These are phyloP conservation scores for Hyperopisus bebe DNA, from an alignment of 2,113 vertebrate genomes.

Conservation along the genomic window DNA sequence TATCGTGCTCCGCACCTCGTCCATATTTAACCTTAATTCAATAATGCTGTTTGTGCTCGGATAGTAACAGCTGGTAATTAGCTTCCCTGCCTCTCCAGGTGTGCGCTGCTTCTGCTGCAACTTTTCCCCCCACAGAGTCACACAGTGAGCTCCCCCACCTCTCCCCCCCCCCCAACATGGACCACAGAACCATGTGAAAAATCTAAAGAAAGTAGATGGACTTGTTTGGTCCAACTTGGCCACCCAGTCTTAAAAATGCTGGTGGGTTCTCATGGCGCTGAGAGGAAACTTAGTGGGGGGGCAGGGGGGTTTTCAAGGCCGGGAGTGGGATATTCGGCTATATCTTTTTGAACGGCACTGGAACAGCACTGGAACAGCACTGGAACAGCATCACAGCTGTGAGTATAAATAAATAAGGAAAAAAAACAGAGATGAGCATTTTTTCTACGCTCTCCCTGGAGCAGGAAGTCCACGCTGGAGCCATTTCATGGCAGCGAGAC, in stretches of 20 bases:
- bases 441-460: not conserved
- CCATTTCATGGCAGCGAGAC: not conserved
- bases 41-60: slow-evolving; percentile 46
- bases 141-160: not conserved
- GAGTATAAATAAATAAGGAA: not conserved
- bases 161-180: not conserved
- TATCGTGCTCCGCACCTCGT: slow-evolving; percentile 41
- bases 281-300: not conserved
- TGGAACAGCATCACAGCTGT: not conserved
- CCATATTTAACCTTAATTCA: slow-evolving; percentile 52
- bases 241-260: not conserved
- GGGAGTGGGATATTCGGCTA: not conserved
- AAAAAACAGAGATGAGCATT: not conserved
- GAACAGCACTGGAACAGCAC: not conserved
- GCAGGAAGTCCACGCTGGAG: not conserved
- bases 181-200: not conserved
- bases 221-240: not conserved
- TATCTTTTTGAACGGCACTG: not conserved
- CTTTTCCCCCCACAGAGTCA: not conserved
- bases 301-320: not conserved
- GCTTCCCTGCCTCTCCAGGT: slow-evolving; percentile 39
- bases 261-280: not conserved
- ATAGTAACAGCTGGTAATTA: slow-evolving; percentile 36
- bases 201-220: not conserved
- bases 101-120: slow-evolving; percentile 26